Evolutionary conservation across 1,140 invertebrate species (phyloP).

Genomic region (Diabrotica virgifera): DNA sequence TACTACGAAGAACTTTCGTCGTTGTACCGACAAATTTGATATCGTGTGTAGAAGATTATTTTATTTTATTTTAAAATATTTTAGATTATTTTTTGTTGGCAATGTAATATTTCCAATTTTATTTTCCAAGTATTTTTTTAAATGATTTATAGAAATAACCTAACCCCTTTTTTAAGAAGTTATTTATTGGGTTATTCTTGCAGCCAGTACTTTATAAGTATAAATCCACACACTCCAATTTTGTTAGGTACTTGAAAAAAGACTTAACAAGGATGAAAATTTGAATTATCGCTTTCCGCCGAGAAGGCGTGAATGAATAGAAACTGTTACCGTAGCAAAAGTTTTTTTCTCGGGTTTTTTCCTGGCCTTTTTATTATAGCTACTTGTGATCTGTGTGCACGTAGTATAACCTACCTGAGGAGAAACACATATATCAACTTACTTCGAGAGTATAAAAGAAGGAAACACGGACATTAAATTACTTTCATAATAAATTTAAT

Average conservation of each 20-base stretch:
- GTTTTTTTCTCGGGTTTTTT: not conserved
- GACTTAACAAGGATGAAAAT: not conserved
- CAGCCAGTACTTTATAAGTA: not conserved
- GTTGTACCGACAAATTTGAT: no score
- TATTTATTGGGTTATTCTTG: not conserved
- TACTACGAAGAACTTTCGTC: no score
- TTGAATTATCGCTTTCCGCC: not conserved
- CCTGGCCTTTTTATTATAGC: not conserved
- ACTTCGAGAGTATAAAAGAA: not conserved
- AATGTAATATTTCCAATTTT: no score
- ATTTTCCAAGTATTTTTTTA: no score
- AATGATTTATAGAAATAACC: no score
- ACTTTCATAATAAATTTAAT: not conserved
- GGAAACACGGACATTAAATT: constrained; percentile 2
- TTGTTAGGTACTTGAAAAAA: not conserved
- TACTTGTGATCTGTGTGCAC: not conserved
- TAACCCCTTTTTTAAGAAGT: no score
- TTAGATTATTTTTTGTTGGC: no score
- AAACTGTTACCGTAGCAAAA: not conserved
- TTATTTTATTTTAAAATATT: no score
- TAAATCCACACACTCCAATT: not conserved
- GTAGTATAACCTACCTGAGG: not conserved
- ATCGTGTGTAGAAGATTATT: no score
- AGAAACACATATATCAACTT: not conserved
- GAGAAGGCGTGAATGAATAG: not conserved